These are phyloP conservation scores for Lagria hirta DNA, from an alignment of 2,888 invertebrate genomes.

Conservation along the genomic window DNA sequence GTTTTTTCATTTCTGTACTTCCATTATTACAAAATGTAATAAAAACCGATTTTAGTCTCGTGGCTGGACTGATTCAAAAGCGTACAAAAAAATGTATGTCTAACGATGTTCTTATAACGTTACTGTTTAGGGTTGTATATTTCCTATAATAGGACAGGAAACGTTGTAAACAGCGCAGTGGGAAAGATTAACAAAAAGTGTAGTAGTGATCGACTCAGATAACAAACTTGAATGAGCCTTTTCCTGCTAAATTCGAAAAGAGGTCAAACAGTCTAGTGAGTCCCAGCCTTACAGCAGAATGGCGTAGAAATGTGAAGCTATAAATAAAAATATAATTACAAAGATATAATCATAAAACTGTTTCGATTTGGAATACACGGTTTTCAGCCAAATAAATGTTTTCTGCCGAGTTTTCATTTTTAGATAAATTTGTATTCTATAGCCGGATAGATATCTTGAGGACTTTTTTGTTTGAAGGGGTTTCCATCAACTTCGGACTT, in stretches of 20 bases:
- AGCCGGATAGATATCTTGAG: conserved; percentile 42
- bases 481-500: conserved; percentile 44
- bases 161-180: too few relatives aligned
- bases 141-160: too few relatives aligned
- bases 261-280: conserved; percentile 7
- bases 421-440: conserved; percentile 44
- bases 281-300: conserved; percentile 3
- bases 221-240: conserved; percentile 6
- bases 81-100: too few relatives aligned
- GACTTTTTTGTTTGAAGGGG: conserved; percentile 46
- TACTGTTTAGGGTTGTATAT: too few relatives aligned
- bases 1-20: too few relatives aligned
- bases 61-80: too few relatives aligned
- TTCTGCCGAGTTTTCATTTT: conserved; percentile 35
- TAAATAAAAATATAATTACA: conserved; percentile 48
- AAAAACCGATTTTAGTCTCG: too few relatives aligned
- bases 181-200: conserved; percentile 20
- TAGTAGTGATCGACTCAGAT: conserved; percentile 8
- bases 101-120: too few relatives aligned
- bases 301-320: conserved; percentile 30
- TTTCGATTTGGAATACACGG: conserved; percentile 36
- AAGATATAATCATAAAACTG: conserved; percentile 46
- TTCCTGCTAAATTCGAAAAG: too few relatives aligned
- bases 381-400: conserved; percentile 28
- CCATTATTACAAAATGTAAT: too few relatives aligned